Evolutionary conservation across 2,888 invertebrate genomes (phyloP).

Genomic region (Mesorhabditis belari): DNA sequence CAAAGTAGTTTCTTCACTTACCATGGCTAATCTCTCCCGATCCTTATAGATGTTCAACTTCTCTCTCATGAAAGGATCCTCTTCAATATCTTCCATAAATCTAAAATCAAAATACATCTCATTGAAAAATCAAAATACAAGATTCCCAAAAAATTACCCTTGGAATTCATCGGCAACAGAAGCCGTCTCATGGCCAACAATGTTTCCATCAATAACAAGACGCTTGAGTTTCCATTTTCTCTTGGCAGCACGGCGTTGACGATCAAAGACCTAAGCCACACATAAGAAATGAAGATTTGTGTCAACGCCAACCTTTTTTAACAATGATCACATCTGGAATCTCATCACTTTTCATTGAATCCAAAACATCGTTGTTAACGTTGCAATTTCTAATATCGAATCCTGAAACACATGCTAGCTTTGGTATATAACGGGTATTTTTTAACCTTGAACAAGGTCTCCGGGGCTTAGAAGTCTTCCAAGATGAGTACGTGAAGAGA

Average conservation of each 20-base stretch:
- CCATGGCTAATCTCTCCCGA: constrained; percentile 6
- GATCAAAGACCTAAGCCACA: constrained; percentile 56
- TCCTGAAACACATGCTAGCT: constrained; percentile 57
- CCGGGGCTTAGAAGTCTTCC: constrained; percentile 87
- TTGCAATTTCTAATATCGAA: constrained; percentile 84
- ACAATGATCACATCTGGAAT: constrained; percentile 89
- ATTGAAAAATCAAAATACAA: constrained; percentile 83
- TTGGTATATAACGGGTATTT: constrained; percentile 77
- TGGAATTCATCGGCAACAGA: constrained; percentile 53
- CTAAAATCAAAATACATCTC: constrained; percentile 58
- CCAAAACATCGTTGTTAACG: constrained; percentile 80
- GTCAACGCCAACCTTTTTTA: constrained; percentile 68
- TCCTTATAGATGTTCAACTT: constrained; percentile 80
- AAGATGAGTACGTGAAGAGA: constrained; percentile 83
- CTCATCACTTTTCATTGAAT: constrained; percentile 65
- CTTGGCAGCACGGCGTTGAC: constrained; percentile 66
- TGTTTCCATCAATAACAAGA: constrained; percentile 61
- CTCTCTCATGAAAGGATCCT: constrained; percentile 79
- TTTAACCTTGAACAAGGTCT: constrained; percentile 88
- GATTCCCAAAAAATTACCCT: constrained; percentile 55
- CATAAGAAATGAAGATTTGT: constrained; percentile 61
- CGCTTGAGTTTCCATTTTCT: constrained; percentile 85
- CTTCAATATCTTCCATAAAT: constrained; percentile 93
- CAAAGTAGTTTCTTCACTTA: neutral
- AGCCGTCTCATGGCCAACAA: constrained; percentile 52